Conservation (phyloP, 2,113 vertebrate genomes). For the Amblyornis subalaris region DNA sequence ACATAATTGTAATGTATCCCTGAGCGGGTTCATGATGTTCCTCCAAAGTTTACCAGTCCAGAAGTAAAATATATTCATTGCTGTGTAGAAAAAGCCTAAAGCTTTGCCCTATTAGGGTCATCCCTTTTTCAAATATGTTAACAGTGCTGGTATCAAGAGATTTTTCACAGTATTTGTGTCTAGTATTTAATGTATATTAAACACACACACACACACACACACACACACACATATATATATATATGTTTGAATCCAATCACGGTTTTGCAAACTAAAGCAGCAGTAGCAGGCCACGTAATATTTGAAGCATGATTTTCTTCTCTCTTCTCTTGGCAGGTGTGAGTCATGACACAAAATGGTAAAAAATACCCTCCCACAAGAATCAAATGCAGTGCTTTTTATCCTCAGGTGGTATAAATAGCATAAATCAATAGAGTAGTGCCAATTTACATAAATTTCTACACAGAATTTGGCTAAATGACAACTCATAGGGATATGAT, state of each 20-base stretch:
- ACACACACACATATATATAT: background rate
- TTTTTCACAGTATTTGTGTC: background rate
- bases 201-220: background rate
- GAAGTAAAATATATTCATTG: background rate
- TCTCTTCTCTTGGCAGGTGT: background rate
- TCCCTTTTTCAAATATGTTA: background rate
- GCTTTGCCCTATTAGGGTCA: background rate
- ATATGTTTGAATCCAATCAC: background rate
- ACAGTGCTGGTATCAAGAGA: background rate
- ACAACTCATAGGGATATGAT: conserved; percentile 21
- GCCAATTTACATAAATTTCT: conserved; percentile 29
- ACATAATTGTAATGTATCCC: background rate
- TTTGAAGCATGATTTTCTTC: background rate
- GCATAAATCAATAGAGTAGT: background rate
- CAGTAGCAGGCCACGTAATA: background rate
- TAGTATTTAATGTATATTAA: background rate
- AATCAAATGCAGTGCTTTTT: accelerated
- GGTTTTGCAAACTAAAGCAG: background rate
- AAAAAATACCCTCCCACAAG: background rate
- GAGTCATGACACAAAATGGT: background rate
- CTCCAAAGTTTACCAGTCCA: background rate
- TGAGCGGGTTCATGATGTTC: background rate
- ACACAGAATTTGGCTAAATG: background rate
- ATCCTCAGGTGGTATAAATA: background rate
- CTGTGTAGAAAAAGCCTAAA: background rate